Evolutionary conservation across 2,113 vertebrate species (phyloP).

Genomic region (Formicarius rufipectus): DNA sequence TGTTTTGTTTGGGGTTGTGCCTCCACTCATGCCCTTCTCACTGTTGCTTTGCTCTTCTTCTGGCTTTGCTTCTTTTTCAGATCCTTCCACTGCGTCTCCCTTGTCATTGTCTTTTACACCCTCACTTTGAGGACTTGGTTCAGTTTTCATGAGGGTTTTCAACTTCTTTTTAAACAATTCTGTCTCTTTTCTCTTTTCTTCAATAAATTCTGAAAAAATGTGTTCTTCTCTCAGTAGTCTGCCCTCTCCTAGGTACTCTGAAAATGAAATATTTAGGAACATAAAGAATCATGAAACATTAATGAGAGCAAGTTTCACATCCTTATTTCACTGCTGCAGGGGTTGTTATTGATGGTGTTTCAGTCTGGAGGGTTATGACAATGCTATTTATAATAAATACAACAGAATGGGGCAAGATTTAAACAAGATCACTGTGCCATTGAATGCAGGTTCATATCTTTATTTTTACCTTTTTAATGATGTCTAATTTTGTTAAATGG

Average conservation of each 20-base stretch:
- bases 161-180: neutral
- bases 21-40: neutral
- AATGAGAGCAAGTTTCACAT: neutral
- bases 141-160: neutral
- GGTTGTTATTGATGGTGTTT: neutral
- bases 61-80: neutral
- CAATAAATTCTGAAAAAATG: neutral
- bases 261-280: neutral
- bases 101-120: neutral
- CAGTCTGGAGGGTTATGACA: neutral
- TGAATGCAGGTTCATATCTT: neutral
- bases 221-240: neutral
- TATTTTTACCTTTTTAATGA: neutral
- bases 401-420: neutral
- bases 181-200: neutral
- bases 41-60: neutral
- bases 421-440: neutral
- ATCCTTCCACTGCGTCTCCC: neutral
- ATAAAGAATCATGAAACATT: neutral
- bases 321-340: neutral
- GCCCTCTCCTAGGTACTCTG: constrained; percentile 25
- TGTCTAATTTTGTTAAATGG: neutral
- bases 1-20: neutral
- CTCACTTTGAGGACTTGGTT: neutral
- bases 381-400: neutral